Percentiles rank a stretch among this genome's conserved stretches.
These are phyloP conservation scores for Eustalomyia histrio DNA, from an alignment of 2,888 invertebrate genomes.

Conservation along the genomic window DNA sequence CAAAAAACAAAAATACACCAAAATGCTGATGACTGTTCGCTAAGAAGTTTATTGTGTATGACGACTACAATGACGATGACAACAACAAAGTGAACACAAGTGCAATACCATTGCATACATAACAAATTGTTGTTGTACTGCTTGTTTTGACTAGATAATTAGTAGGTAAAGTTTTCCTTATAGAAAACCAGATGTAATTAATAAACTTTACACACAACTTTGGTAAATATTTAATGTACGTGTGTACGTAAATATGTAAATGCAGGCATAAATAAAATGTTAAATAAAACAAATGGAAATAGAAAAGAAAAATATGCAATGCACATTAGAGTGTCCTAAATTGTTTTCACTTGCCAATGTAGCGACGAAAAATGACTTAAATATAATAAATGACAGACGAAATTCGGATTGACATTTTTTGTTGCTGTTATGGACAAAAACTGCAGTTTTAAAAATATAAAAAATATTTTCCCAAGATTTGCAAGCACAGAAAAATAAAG, in stretches of 20 bases:
- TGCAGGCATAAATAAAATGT: neutral
- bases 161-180: slow-evolving; percentile 47
- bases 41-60: neutral
- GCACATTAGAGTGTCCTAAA: no score
- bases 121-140: slow-evolving; percentile 9
- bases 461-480: no score
- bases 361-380: no score
- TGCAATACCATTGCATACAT: slow-evolving; percentile 8
- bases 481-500: no score
- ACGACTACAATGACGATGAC: slow-evolving; percentile 29
- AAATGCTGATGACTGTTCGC: neutral
- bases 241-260: slow-evolving; percentile 3
- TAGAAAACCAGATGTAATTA: slow-evolving; percentile 57
- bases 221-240: slow-evolving; percentile 41
- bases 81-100: slow-evolving; percentile 45
- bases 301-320: slow-evolving; percentile 3
- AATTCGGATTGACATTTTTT: no score
- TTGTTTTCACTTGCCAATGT: no score
- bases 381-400: no score
- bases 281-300: slow-evolving; percentile 10
- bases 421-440: no score
- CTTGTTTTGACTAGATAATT: slow-evolving; percentile 36
- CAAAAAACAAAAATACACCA: neutral
- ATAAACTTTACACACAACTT: slow-evolving; percentile 54
- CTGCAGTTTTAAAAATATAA: no score